Conservation (phyloP, 2,113 vertebrate species). For the Crypturellus undulatus region DNA sequence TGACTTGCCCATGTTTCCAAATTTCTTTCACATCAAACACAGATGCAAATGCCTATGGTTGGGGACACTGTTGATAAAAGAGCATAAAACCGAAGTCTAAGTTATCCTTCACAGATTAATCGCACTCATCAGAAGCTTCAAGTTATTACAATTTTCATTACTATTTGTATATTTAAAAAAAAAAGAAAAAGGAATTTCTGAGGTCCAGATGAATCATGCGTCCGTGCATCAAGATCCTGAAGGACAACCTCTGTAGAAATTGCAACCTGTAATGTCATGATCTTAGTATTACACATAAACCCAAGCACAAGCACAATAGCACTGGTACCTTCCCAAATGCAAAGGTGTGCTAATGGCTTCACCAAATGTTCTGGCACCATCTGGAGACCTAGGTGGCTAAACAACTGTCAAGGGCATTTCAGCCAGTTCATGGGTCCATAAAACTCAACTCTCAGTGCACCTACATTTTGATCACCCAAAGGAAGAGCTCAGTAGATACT, state of each 20-base stretch:
- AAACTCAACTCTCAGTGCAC: background rate
- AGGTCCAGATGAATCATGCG: background rate
- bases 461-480: fast-evolving
- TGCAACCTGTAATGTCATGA: background rate
- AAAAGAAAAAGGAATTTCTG: fast-evolving
- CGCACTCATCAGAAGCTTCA: background rate
- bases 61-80: background rate
- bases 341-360: background rate
- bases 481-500: background rate
- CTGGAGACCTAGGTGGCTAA: background rate
- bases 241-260: background rate
- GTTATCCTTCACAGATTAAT: background rate
- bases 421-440: background rate
- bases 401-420: background rate
- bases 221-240: background rate
- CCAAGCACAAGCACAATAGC: background rate
- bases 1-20: background rate
- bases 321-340: no score
- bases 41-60: background rate
- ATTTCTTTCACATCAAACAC: background rate
- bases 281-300: background rate
- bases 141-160: background rate
- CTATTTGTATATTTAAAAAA: background rate
- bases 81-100: background rate
- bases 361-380: background rate